Percentiles rank a stretch among this genome's conserved stretches.
Evolutionary conservation across 2,888 invertebrate genomes (phyloP).

Genomic region (Crossocerus cetratus): DNA sequence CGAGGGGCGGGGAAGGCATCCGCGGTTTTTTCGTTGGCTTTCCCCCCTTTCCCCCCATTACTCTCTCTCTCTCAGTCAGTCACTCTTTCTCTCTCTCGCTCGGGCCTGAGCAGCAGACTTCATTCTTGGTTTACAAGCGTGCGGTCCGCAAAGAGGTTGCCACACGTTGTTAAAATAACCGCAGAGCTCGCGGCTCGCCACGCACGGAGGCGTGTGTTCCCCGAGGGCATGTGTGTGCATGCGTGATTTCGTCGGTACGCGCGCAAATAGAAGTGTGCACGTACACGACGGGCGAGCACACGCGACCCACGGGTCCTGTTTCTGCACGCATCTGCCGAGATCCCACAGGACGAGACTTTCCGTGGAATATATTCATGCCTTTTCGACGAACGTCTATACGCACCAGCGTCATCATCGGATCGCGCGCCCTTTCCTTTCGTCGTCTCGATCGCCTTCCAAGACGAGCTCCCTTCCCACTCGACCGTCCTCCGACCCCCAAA

Average conservation of each 20-base stretch:
- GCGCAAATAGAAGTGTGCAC: constrained; percentile 26
- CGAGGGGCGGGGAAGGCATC: constrained; percentile 14
- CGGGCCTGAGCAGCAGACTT: constrained; percentile 72
- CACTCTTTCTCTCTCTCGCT: no score
- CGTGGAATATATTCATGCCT: no score
- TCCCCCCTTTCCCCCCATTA: no score
- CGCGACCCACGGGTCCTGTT: constrained; percentile 9
- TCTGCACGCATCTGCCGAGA: constrained; percentile 1
- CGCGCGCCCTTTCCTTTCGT: neutral
- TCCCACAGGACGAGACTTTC: no score
- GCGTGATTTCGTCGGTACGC: constrained; percentile 41
- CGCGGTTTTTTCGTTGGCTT: constrained; percentile 46
- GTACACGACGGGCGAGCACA: constrained; percentile 11
- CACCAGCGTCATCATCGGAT: no score
- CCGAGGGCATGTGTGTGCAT: constrained; percentile 6
- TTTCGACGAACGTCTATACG: no score
- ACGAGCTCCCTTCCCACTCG: neutral
- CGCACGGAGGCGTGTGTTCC: constrained; percentile 45
- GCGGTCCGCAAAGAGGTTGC: constrained; percentile 77
- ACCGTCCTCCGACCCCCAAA: neutral
- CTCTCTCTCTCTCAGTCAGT: no score
- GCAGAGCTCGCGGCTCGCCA: constrained; percentile 58
- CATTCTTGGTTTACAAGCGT: constrained; percentile 76
- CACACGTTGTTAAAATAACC: constrained; percentile 77
- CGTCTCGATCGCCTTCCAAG: neutral